Evolutionary conservation across 2,113 vertebrate species (phyloP), one percentile per base, ranked within the genome.

Genomic region (Tachysurus vachellii): DNA sequence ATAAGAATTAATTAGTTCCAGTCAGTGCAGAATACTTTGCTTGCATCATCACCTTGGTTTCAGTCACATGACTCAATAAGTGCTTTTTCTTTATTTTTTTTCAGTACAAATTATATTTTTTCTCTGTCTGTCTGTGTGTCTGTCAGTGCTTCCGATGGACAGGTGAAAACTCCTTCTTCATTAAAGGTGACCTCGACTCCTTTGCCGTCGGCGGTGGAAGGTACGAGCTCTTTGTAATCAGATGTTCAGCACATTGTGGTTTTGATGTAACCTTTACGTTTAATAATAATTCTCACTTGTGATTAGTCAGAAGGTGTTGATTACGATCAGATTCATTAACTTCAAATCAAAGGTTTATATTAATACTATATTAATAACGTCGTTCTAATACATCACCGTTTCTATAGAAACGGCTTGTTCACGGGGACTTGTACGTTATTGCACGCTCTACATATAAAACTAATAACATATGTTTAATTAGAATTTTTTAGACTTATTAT

Each of bases 91-190:
- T 54, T 79, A 31, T 79, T 2, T 31, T 28, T 28, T 44, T 10
- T 44, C 17, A 11, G 8, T 44, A 44, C 31, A 73, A 47, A 12
- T 11, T 12, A 50, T 75, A 2, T 73, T 44, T 21, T 44, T 36
- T 31, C 70, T 19, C 66, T 36, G 26, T 79, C 50, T 79, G 13
- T 19, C n/a, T 80, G 12, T 83, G 7, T 83, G 54, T 87, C 36
- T 56, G 79, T n/a, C 88, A 96, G 96, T 93, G 94, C 88, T 96
- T 96, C 89, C 92, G 77, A 28, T 96, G 96, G 96, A 96, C 95
- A 5, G 95, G 96, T 84, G 95, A 95, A 68, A 96, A 96, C 90
- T 95, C 95, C 21, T 96, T 96, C 88, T 96, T 96, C 87, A 95
- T 96, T 28, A 96, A 96, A 92, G 96, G 95, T 88, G 94, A 96